Evolutionary conservation across 2,797 vertebrate species (phyloP).

Genomic region (Pelochelys cantorii): DNA sequence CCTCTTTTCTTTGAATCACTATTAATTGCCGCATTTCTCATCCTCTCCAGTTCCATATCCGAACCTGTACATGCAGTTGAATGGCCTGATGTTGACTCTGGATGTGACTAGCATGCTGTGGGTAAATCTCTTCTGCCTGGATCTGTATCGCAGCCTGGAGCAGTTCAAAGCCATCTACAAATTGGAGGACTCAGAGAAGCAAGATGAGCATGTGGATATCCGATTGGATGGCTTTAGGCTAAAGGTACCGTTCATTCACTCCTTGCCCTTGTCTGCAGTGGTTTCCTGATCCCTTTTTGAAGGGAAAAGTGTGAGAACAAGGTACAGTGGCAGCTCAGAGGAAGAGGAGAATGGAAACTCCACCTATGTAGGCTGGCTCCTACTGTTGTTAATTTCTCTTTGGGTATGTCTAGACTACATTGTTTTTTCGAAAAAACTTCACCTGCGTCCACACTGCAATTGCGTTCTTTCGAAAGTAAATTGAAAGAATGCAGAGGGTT

Average conservation of each 20-base stretch:
- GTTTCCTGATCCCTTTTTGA: neutral
- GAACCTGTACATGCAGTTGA: constrained; percentile 93
- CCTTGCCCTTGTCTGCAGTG: neutral
- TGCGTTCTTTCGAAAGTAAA: too few relatives aligned
- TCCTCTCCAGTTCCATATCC: constrained; percentile 88
- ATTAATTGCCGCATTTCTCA: neutral
- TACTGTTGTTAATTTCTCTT: neutral
- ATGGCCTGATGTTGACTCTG: constrained; percentile 89
- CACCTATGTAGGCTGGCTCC: neutral
- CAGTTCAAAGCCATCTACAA: constrained; percentile 98
- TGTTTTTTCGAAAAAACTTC: too few relatives aligned
- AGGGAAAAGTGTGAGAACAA: neutral
- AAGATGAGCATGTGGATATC: constrained; percentile 91
- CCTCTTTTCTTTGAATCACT: neutral
- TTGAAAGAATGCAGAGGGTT: too few relatives aligned
- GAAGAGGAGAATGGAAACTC: neutral
- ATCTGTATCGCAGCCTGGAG: constrained; percentile 92
- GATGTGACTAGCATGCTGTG: constrained; percentile 93
- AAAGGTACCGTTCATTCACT: constrained; percentile 81
- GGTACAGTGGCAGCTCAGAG: neutral
- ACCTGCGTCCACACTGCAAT: too few relatives aligned
- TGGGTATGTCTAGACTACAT: too few relatives aligned
- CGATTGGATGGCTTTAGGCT: constrained; percentile 90
- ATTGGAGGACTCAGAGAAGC: constrained; percentile 89
- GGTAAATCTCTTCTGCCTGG: constrained; percentile 93